Evolutionary conservation across 2,113 vertebrate genomes (phyloP).

Genomic region (Suncus etruscus): DNA sequence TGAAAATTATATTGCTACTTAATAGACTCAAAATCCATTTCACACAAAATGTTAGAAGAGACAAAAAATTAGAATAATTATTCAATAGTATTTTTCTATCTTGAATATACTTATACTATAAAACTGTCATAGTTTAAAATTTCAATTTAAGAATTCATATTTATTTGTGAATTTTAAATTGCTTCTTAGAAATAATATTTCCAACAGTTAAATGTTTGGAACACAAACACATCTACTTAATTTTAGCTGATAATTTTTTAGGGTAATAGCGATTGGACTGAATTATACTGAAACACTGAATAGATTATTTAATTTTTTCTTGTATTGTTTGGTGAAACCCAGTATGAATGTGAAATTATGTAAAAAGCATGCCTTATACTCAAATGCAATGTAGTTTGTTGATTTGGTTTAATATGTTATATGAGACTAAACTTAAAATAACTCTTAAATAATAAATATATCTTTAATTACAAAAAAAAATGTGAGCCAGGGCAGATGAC

Average conservation of each 20-base stretch:
- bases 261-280: neutral
- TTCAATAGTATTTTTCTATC: neutral
- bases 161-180: constrained; percentile 6
- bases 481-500: too few relatives aligned
- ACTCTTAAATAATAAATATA: neutral
- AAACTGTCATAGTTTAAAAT: constrained; percentile 16
- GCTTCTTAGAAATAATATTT: neutral
- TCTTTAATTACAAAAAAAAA: neutral
- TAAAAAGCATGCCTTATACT: neutral
- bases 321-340: neutral
- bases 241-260: neutral
- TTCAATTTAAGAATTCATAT: neutral
- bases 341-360: neutral
- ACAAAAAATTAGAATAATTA: neutral
- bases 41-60: constrained; percentile 16
- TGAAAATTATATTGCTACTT: neutral
- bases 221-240: neutral
- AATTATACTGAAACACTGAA: neutral
- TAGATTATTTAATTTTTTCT: neutral
- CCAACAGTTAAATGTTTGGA: neutral
- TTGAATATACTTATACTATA: constrained; percentile 25
- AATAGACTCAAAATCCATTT: constrained; percentile 66
- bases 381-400: constrained; percentile 2
- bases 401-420: neutral
- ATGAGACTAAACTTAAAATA: too few relatives aligned